These are phyloP conservation scores for Lepeophtheirus salmonis DNA, from an alignment of 1,140 invertebrate species.

Conservation along the genomic window DNA sequence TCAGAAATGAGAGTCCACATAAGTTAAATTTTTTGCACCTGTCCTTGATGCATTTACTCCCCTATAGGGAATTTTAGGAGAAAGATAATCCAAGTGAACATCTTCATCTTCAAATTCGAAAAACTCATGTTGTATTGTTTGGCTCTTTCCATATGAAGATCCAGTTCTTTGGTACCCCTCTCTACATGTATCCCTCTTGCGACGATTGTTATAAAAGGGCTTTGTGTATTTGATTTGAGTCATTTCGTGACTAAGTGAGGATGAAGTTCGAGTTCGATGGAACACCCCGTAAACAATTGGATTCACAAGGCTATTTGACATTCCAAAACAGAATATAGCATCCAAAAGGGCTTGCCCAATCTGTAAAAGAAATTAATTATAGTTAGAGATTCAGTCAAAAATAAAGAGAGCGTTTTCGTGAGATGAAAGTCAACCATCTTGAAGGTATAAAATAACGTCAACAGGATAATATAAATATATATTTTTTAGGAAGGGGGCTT, in stretches of 20 bases:
- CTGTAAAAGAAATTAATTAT: no score
- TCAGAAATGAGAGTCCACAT: no score
- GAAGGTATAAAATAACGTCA: no score
- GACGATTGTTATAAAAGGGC: background rate
- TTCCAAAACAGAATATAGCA: slow-evolving; percentile 57
- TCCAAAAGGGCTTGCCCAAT: slow-evolving; percentile 26
- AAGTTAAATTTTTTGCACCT: no score
- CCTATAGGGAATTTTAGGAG: no score
- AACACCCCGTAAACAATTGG: slow-evolving; percentile 71
- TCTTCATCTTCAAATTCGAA: background rate
- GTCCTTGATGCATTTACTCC: no score
- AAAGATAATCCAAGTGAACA: no score
- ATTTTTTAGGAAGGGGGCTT: no score
- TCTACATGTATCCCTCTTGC: background rate
- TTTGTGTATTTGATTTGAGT: background rate
- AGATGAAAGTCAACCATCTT: no score
- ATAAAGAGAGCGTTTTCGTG: no score
- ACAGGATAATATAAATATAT: no score
- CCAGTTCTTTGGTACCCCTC: background rate
- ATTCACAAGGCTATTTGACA: slow-evolving; percentile 68
- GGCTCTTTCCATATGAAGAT: background rate
- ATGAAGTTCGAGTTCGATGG: slow-evolving; percentile 39
- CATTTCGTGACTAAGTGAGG: background rate
- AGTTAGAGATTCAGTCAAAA: no score
- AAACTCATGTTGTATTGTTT: background rate